Percentiles rank a stretch among this genome's conserved stretches.
These are phyloP conservation scores for Zalophus californianus DNA, from an alignment of 2,797 vertebrate species.

Conservation along the genomic window DNA sequence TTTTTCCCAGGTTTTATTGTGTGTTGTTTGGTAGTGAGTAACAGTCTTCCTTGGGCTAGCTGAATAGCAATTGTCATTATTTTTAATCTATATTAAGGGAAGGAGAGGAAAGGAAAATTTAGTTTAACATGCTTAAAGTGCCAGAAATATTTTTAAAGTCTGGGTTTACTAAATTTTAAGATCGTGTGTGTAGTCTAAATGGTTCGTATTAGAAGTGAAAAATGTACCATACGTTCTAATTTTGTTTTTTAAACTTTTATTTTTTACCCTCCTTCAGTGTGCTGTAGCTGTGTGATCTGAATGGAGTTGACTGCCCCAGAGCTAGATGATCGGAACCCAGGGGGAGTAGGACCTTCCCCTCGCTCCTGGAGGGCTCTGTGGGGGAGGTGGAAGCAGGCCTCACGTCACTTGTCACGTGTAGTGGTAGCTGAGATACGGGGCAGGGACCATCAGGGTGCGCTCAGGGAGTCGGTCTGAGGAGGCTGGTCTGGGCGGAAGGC, in stretches of 20 bases:
- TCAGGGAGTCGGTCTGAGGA: not conserved
- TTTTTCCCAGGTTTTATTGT: slow-evolving; percentile 59
- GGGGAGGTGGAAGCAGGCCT: not conserved
- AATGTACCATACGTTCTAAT: not conserved
- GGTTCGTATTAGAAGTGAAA: slow-evolving; percentile 26
- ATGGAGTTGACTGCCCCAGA: not conserved
- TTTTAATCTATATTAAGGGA: slow-evolving; percentile 68
- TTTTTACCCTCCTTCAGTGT: not conserved
- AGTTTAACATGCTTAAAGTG: slow-evolving; percentile 73
- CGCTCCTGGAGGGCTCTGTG: not conserved
- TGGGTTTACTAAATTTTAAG: slow-evolving; percentile 49
- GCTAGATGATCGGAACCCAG: not conserved
- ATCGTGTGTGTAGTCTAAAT: slow-evolving; percentile 16
- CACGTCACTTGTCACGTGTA: not conserved
- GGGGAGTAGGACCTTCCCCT: not conserved
- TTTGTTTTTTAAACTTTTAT: not conserved
- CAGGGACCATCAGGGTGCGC: rapidly evolving
- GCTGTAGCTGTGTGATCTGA: not conserved
- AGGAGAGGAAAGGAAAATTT: slow-evolving; percentile 54
- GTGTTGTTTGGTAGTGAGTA: slow-evolving; percentile 62
- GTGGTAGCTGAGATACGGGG: not conserved
- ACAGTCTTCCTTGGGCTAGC: slow-evolving; percentile 53
- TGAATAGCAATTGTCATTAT: slow-evolving; percentile 54
- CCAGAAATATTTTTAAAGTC: slow-evolving; percentile 58
- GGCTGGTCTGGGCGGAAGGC: not conserved